These are phyloP conservation scores for Tursiops truncatus DNA, from an alignment of 2,113 vertebrate genomes.

Conservation along the genomic window DNA sequence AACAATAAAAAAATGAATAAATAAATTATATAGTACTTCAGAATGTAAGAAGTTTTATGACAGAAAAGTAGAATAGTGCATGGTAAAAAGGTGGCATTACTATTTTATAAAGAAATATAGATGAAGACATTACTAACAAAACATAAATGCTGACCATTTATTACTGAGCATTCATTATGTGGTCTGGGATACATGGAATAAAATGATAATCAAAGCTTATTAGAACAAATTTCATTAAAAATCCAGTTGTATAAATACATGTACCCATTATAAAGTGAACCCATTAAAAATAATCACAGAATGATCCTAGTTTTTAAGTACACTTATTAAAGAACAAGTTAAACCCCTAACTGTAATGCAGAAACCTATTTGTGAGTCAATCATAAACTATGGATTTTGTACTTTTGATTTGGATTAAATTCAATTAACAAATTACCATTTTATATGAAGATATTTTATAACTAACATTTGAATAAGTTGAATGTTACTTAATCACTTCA, in stretches of 20 bases:
- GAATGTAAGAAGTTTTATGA: background rate
- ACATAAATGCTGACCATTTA: background rate
- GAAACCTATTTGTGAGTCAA: background rate
- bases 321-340: background rate
- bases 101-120: background rate
- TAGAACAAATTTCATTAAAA: background rate
- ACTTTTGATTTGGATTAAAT: background rate
- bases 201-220: background rate
- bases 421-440: background rate
- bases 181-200: background rate
- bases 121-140: background rate
- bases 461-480: background rate
- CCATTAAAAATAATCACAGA: background rate
- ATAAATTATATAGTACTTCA: background rate
- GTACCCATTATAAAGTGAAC: background rate
- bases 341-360: background rate
- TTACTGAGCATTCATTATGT: background rate
- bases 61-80: background rate
- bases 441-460: background rate
- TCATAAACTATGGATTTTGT: background rate
- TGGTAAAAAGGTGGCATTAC: background rate
- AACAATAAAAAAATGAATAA: background rate
- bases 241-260: background rate
- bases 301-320: background rate
- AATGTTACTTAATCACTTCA: background rate